These are phyloP conservation scores for Scytalopus superciliaris DNA, from an alignment of 2,113 vertebrate genomes.

Conservation along the genomic window DNA sequence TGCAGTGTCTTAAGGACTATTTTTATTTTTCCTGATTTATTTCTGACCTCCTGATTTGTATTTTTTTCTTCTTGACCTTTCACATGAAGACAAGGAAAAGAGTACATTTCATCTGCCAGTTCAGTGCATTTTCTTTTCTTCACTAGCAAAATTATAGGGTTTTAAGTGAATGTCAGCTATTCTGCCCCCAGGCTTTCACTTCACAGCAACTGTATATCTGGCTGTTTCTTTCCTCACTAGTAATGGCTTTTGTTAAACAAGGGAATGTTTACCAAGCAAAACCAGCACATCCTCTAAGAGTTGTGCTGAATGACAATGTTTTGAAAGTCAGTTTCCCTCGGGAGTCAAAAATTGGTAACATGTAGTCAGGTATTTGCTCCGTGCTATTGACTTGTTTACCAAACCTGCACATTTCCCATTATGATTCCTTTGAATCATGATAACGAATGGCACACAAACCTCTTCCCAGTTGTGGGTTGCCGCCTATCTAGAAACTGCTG, in stretches of 20 bases:
- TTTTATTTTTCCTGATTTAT: slow-evolving; percentile 60
- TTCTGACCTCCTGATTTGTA: neutral
- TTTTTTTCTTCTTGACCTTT: slow-evolving; percentile 39
- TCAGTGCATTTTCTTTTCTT: slow-evolving; percentile 42
- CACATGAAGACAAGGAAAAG: slow-evolving; percentile 23
- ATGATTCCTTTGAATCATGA: neutral
- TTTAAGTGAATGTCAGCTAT: neutral
- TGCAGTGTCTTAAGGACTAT: slow-evolving; percentile 21
- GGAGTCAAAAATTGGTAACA: neutral
- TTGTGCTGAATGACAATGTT: neutral
- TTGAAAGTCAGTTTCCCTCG: neutral
- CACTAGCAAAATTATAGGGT: slow-evolving; percentile 31
- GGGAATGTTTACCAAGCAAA: slow-evolving; percentile 29
- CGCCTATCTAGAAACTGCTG: neutral
- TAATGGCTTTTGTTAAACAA: neutral
- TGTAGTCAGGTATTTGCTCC: neutral
- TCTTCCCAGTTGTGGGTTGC: neutral
- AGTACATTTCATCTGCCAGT: slow-evolving; percentile 2
- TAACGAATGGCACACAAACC: neutral
- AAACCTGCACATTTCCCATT: neutral
- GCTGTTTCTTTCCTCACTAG: neutral
- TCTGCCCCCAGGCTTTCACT: slow-evolving; percentile 1
- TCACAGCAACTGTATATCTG: neutral
- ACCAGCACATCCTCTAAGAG: neutral
- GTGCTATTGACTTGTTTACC: neutral